phyloP scores from a whole-genome alignment of 2,113 vertebrate genomes.

The Zosterops lateralis region DNA sequence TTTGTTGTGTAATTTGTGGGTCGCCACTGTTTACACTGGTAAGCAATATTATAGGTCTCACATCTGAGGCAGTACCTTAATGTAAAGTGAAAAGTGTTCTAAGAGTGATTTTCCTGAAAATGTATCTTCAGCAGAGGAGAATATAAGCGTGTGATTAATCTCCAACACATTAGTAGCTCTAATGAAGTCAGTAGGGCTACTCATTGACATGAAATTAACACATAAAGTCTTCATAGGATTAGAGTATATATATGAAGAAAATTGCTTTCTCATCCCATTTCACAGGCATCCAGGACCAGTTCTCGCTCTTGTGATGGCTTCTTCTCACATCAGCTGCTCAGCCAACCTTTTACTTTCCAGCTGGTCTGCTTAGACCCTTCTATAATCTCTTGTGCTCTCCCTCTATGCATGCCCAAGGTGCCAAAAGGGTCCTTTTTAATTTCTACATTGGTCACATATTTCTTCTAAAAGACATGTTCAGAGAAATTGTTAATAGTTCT shows the following conservation, averaged over 20 bases:
- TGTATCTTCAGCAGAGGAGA: background rate
- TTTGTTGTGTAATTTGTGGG: background rate
- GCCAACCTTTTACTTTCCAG: background rate
- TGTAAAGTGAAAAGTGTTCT: background rate
- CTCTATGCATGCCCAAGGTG: rapidly evolving
- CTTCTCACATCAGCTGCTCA: background rate
- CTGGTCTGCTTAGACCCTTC: background rate
- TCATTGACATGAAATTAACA: background rate
- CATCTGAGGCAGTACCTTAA: background rate
- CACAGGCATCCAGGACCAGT: background rate
- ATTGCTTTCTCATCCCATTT: background rate
- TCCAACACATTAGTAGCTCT: background rate
- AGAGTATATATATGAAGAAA: background rate
- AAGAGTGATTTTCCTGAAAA: background rate
- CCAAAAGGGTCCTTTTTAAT: background rate
- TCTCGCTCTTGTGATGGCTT: background rate
- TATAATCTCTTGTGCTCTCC: background rate
- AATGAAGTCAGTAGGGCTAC: background rate
- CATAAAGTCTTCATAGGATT: background rate
- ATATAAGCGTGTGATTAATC: background rate
- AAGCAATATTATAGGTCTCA: background rate
- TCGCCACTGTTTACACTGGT: background rate
- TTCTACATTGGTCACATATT: background rate
- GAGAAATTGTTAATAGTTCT: background rate
- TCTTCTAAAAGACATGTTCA: background rate